A percentile compares a stretch with the other conserved stretches of the same genome.
Evolutionary conservation across 2,888 invertebrate genomes (phyloP).

Genomic region (Lissocephala sabroskyi): DNA sequence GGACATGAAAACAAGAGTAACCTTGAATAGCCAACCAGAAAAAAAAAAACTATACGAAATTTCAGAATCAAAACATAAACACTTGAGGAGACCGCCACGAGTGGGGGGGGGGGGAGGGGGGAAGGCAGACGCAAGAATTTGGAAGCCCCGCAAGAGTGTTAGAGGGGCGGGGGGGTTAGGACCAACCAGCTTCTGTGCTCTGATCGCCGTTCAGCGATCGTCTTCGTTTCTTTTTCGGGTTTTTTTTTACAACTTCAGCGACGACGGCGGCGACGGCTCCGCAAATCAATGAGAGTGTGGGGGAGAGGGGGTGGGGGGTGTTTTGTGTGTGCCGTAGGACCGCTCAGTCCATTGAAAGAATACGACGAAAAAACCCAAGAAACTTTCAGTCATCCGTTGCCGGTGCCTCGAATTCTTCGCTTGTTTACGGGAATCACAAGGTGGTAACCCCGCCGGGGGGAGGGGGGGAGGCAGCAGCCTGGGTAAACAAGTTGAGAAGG

Average conservation of each 20-base stretch:
- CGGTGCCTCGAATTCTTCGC: not conserved
- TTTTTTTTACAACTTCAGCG: constrained; percentile 29
- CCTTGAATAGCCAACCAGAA: constrained; percentile 47
- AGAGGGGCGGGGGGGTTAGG: not conserved
- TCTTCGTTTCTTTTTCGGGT: constrained; percentile 9
- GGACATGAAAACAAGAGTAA: constrained; percentile 60
- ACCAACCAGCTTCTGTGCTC: constrained; percentile 20
- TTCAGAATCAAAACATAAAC: constrained; percentile 53
- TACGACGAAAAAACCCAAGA: constrained; percentile 51
- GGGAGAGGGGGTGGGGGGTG: constrained; percentile 1
- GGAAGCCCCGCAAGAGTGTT: not conserved
- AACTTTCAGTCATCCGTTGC: constrained; percentile 39
- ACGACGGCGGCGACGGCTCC: not conserved
- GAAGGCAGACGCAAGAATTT: not conserved
- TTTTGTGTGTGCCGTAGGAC: no score
- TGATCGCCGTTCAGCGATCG: not conserved
- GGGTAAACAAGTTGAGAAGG: constrained; percentile 10
- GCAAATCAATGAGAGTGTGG: no score
- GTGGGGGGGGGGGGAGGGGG: not conserved
- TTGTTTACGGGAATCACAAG: constrained; percentile 61
- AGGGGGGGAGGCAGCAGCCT: no score
- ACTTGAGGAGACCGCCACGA: constrained; percentile 27
- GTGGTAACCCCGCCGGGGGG: no score
- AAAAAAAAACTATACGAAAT: constrained; percentile 15
- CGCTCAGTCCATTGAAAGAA: constrained; percentile 58